Conservation (phyloP, 2,113 vertebrate species). For the Scortum barcoo region DNA sequence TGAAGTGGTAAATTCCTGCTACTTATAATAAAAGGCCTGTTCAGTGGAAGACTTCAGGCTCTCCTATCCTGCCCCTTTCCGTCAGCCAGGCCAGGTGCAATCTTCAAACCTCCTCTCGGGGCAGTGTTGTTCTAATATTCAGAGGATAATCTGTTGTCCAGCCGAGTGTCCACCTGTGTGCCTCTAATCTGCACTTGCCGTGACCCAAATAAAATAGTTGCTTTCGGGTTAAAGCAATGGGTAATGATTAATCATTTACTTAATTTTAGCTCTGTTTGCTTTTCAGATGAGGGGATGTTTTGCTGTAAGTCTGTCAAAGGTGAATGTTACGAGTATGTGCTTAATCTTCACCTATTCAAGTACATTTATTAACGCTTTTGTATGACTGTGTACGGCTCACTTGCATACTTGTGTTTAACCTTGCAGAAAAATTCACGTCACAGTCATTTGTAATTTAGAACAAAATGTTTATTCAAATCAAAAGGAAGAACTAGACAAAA, state of each 20-base stretch:
- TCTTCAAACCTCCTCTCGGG: slow-evolving; percentile 48
- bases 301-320: not conserved
- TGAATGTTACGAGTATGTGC: too few species aligned
- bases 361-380: not conserved
- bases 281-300: not conserved
- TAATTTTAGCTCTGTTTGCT: not conserved
- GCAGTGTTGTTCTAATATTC: slow-evolving; percentile 57
- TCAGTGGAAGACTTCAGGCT: not conserved
- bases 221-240: not conserved
- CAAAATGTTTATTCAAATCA: slow-evolving; percentile 86
- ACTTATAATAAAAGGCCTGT: not conserved
- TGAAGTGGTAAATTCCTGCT: not conserved
- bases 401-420: not conserved
- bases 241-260: slow-evolving; percentile 26
- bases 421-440: not conserved
- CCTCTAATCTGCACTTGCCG: slow-evolving; percentile 12
- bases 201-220: slow-evolving; percentile 29
- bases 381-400: not conserved
- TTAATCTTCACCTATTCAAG: not conserved
- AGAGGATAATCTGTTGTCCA: not conserved
- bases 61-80: not conserved
- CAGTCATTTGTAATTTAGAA: slow-evolving; percentile 59
- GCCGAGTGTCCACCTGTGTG: slow-evolving; percentile 10
- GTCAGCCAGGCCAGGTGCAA: not conserved
- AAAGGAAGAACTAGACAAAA: slow-evolving; percentile 96